phyloP scores from a whole-genome alignment of 1,140 invertebrate genomes.

The Venturia canescens region DNA sequence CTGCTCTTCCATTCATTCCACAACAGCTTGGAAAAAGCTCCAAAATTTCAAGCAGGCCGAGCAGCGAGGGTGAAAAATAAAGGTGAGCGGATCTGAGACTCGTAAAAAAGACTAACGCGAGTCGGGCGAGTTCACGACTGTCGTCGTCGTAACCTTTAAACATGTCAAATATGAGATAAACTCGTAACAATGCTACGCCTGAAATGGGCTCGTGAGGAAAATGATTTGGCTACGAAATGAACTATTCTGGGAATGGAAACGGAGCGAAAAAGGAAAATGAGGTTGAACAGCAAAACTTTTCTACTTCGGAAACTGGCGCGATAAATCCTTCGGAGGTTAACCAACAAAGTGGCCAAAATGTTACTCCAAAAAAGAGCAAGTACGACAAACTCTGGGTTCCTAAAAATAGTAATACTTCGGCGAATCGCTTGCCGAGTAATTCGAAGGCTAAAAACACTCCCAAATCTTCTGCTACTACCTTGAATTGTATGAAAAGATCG shows the following conservation, averaged over 20 bases:
- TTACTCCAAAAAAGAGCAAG: background rate
- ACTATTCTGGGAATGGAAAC: background rate
- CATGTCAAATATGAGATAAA: constrained; percentile 1
- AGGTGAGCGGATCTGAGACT: background rate
- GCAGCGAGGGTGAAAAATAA: background rate
- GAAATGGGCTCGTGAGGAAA: background rate
- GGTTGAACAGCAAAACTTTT: background rate
- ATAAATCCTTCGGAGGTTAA: background rate
- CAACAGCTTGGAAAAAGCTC: background rate
- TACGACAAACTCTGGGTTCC: background rate
- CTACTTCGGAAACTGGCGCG: background rate
- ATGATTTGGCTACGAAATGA: background rate
- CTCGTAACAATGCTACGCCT: background rate
- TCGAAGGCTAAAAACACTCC: background rate
- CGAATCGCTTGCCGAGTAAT: background rate
- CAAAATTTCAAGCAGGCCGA: background rate
- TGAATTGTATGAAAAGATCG: background rate
- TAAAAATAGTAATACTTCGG: background rate
- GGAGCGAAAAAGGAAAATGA: background rate
- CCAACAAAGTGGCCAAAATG: background rate
- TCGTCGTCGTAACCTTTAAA: background rate
- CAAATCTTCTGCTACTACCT: background rate
- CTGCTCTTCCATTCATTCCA: constrained; percentile 16
- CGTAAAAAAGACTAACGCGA: background rate
- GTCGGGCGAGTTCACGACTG: background rate